Conservation (phyloP, 2,888 invertebrate species). For the Ectemnius cavifrons region DNA sequence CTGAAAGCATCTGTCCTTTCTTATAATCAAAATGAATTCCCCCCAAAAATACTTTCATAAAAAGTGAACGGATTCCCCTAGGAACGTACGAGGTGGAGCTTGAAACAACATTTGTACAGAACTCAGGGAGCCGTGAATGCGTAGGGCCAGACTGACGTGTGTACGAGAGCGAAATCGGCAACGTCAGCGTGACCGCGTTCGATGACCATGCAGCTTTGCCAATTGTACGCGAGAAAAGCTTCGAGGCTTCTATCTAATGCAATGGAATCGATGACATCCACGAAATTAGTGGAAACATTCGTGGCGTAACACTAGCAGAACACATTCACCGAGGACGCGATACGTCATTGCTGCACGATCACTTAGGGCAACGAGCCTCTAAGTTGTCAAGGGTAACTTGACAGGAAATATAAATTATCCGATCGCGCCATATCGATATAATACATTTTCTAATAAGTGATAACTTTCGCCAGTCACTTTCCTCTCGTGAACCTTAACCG, state of each 20-base stretch:
- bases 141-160: conserved; percentile 33
- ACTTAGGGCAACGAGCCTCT: conserved; percentile 12
- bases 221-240: conserved; percentile 39
- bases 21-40: background rate
- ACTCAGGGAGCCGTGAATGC: conserved; percentile 28
- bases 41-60: background rate
- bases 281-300: conserved; percentile 36
- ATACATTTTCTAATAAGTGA: conserved; percentile 6
- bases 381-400: too few relatives aligned
- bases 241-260: conserved; percentile 51
- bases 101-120: conserved; percentile 43
- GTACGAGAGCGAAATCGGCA: conserved; percentile 38
- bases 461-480: conserved; percentile 5
- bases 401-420: too few relatives aligned
- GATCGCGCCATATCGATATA: background rate
- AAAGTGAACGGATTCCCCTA: background rate
- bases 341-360: conserved; percentile 30
- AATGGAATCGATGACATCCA: conserved; percentile 44
- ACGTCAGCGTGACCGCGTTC: conserved; percentile 60
- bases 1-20: too few relatives aligned
- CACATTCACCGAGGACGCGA: background rate
- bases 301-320: conserved; percentile 12
- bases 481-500: background rate
- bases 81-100: background rate
- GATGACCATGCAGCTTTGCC: conserved; percentile 47